A percentile compares a stretch with the other conserved stretches of the same genome.
Conservation (phyloP, 2,888 invertebrate species). For the Petrophora chlorosata region DNA sequence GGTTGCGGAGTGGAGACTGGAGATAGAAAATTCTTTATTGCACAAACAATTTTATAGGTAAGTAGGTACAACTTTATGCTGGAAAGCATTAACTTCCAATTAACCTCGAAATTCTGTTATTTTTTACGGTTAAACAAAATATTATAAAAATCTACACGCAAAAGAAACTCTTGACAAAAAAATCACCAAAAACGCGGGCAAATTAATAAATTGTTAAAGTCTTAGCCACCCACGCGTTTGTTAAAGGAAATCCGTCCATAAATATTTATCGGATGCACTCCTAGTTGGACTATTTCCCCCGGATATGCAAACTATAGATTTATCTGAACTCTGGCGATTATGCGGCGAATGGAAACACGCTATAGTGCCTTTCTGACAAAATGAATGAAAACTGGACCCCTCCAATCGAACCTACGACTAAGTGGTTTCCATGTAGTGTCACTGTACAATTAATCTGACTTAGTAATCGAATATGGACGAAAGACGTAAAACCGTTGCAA, state of each 20-base stretch:
- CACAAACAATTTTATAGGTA: too few relatives aligned
- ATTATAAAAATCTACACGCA: not conserved
- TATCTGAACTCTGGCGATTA: constrained; percentile 42
- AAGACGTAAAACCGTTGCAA: not conserved
- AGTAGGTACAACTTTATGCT: too few relatives aligned
- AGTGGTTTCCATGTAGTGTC: constrained; percentile 18
- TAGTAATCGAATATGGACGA: constrained; percentile 17
- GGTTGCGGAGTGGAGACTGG: constrained; percentile 20
- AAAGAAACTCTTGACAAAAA: too few relatives aligned
- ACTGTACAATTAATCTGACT: constrained; percentile 8
- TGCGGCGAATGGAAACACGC: constrained; percentile 43
- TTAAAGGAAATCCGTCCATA: constrained; percentile 42
- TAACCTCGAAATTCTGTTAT: too few relatives aligned
- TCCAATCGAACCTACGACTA: not conserved
- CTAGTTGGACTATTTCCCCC: constrained; percentile 29
- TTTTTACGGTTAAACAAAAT: too few relatives aligned
- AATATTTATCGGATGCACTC: constrained; percentile 42
- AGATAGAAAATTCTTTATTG: too few relatives aligned
- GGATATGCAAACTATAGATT: constrained; percentile 52
- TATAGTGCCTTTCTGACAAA: not conserved
- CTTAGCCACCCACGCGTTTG: constrained; percentile 22
- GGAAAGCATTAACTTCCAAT: too few relatives aligned
- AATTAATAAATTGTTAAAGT: not conserved
- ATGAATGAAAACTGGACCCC: not conserved
- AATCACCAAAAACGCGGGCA: too few relatives aligned